phyloP scores from a whole-genome alignment of 2,797 vertebrate genomes.

The Perodicticus potto region DNA sequence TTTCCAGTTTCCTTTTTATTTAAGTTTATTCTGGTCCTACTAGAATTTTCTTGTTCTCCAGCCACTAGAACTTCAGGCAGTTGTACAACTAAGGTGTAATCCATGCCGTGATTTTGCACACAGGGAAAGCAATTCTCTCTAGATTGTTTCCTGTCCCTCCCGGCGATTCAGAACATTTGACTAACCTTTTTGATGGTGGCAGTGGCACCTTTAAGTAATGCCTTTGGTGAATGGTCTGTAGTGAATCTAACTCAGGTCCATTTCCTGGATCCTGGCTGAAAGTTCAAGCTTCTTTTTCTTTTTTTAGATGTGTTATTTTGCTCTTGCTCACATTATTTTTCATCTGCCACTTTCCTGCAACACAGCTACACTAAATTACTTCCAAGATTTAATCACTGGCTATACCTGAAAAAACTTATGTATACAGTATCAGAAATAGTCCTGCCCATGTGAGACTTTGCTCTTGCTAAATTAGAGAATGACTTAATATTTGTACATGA shows the following conservation, averaged over 20 bases:
- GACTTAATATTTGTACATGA: background rate
- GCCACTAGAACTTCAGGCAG: background rate
- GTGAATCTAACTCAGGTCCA: background rate
- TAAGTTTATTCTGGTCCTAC: background rate
- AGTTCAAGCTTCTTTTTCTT: background rate
- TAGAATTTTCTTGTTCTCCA: background rate
- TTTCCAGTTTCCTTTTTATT: background rate
- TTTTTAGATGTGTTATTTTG: background rate
- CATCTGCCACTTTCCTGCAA: conserved; percentile 8
- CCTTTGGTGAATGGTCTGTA: background rate
- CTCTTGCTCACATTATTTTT: conserved; percentile 18
- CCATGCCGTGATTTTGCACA: background rate
- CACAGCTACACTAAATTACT: background rate
- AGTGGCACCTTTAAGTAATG: background rate
- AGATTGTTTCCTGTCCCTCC: background rate
- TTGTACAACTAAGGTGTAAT: background rate
- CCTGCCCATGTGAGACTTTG: background rate
- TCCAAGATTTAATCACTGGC: conserved; percentile 54
- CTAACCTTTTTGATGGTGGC: background rate
- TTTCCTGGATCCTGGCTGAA: background rate
- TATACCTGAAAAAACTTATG: conserved; percentile 15
- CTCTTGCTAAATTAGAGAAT: conserved; percentile 53
- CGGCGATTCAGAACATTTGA: background rate
- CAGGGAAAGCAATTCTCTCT: background rate
- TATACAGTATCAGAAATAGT: conserved; percentile 44